Base-by-base conservation (phyloP, 2,113 vertebrate genomes). In the Verasper variegatus region DNA sequence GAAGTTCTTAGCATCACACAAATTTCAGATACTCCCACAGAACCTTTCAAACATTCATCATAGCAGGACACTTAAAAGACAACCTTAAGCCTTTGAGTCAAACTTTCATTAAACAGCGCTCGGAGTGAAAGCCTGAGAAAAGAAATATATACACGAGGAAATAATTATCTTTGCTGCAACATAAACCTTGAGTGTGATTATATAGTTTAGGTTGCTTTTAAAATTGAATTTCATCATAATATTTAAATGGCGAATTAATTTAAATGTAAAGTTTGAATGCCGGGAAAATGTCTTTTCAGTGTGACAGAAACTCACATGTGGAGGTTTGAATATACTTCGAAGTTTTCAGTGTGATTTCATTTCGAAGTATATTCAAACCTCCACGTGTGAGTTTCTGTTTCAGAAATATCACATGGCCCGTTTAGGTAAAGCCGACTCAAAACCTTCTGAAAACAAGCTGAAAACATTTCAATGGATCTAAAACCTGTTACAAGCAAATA, bases 21-120 rank as follows among this genome's bases (percentile, higher is more conserved):
- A n/a, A 59, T 71, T 73, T 88, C 78, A 77, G 78, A 86, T 69
- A 79, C 72, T 40, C 75, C 74, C 81, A 79, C 74, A 76, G 21
- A 65, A 72, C 56, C 5, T 78, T 70, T 89, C 60, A 83, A 83
- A 88, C 73, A 88, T 88, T 62, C 70, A 90, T 80, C 77, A 79
- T 71, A 84, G 49, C 71, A 81, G 61, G 78, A 83, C 67, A 82
- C 24, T 68, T 65, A 51, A 80, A 67, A 85, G 68, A 64, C 54
- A 87, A 81, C 76, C 74, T 59, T 75, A 85, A 85, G 75, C 21
- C 62, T 77, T 89, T 76, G 60, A 82, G 69, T 91, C 80, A 57
- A 85, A 81, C 57, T 71, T 55, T 79, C 63, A 67, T 86, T 72
- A 83, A 86, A 79, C 61, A 73, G 31, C 11, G 2, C 45, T 31